Evolutionary conservation across 2,888 invertebrate species (phyloP), one percentile per base, ranked within the genome.

Genomic region (Dexiosoma caninum): DNA sequence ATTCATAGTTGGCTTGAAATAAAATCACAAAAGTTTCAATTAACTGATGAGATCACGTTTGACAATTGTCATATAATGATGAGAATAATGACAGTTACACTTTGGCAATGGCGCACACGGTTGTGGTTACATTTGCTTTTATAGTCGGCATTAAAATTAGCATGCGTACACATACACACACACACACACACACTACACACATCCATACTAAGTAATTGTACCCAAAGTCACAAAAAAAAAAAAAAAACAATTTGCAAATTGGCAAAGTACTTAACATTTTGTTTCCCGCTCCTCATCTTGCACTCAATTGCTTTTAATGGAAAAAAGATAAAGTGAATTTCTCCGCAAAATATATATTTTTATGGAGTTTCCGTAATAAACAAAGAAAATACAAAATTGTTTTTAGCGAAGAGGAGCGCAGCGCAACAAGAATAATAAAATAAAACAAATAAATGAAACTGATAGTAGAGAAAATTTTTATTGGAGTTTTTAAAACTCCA

Each of bases 41-140:
- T 81, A 77, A 64, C 77, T 69, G 67, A 81, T 81, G 69, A 69
- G 51, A 72, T 77, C 81, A 81, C 81, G 81, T 81, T 49, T 51
- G 32, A 46, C 69, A 81, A 69, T 81, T 74, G 62, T 69, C 72
- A 51, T 81, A 69, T 72, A 72, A 46, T 70, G 42, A 37, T 44
- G 37, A 42, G 35, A 57, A 67, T 57, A 57, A 76, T 49, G 62
- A 62, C 67, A 67, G 55, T 67, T 71, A 49, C 60, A 70, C 14
- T 42, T n/a, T 44, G 30, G 37, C 23, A 46, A 70, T 70, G 55
- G 46, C 30, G 30, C 60, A 60, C 46, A 69, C 44, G 69, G 37
- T 62, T 69, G 37, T 46, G 21, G 32, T 67, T 6, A 40, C 35
- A 12, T 59, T 35, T 53, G 23, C 4, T 16, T n/a, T 40, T 40